Base-by-base conservation (phyloP, 2,888 invertebrate species). In the Xestia xanthographa region DNA sequence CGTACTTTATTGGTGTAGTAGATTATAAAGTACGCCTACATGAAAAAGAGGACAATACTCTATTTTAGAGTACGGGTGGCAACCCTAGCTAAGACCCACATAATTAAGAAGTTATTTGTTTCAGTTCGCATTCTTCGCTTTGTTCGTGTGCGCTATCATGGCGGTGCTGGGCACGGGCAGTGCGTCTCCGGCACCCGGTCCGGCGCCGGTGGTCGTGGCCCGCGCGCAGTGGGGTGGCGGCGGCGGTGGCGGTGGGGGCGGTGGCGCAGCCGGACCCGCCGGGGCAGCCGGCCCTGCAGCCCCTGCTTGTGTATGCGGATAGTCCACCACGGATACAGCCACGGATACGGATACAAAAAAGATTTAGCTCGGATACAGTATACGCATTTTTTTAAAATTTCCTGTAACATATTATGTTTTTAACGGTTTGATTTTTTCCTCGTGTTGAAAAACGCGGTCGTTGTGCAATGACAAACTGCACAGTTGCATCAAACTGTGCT, bases 91-190 rank as follows among this genome's bases (percentile, higher is more conserved):
- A n/a, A n/a, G n/a, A 9, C 20, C 29, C 58, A 29, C 17, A 20
- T 58, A 29, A 58, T 20, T 20, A 38, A 14, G 12, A 65, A n/a
- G 20, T 11, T n/a, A 41, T 56, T 66, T 38, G 41, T 79, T 67
- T 5, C 67, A 79, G 79, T 72, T 79, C 22, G 67, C 58, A 17
- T 60, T 76, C 3, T 34, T 79, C 48, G 41, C 58, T 62, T 22
- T 79, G 20, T 26, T 79, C 48, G 48, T 67, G 17, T 76, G 38
- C 43, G 71, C 67, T n/a, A 0, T 72, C 22, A 56, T 71, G 69
- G 66, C 70, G 5, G 12, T 76, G 41, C 29, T 69, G 26, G 60
- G 34, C 9, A 66, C 58, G 26, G 60, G 34, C 9, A 66, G 67
- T 53, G n/a, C 62, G 3, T 41, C 50, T 29, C 43, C 69, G 38